These are phyloP conservation scores for Lepidostoma basale DNA, from an alignment of 1,140 invertebrate species.

Conservation along the genomic window DNA sequence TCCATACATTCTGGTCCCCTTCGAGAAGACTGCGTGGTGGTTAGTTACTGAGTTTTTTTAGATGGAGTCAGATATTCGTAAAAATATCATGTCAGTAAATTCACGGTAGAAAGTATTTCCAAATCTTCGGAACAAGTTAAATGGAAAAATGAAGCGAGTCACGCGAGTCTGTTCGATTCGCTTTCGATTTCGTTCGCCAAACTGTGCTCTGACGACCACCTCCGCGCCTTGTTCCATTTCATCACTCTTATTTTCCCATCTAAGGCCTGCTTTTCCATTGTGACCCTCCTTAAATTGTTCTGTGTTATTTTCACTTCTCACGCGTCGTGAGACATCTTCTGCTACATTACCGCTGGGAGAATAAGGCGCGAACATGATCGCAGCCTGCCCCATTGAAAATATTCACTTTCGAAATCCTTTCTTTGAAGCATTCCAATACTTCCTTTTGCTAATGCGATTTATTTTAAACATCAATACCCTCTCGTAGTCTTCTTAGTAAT, in stretches of 20 bases:
- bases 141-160: too few species aligned
- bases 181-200: background rate
- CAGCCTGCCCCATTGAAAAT: constrained; percentile 19
- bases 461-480: too few species aligned
- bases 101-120: too few species aligned
- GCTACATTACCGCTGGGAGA: constrained; percentile 23
- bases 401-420: background rate
- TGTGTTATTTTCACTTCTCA: constrained; percentile 16
- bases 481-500: too few species aligned
- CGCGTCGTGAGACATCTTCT: constrained; percentile 15
- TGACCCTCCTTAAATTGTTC: constrained; percentile 18
- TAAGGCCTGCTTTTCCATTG: constrained; percentile 2
- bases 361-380: constrained; percentile 4
- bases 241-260: background rate
- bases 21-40: too few species aligned
- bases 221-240: background rate
- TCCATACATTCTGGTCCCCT: too few species aligned
- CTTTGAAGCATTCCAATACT: too few species aligned
- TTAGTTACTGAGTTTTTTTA: too few species aligned
- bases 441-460: too few species aligned
- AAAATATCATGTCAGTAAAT: too few species aligned
- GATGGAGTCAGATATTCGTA: too few species aligned
- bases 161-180: background rate
- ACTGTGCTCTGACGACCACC: constrained; percentile 1
- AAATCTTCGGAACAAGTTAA: too few species aligned